Conservation (phyloP, 2,113 vertebrate genomes). For the Clarias batrachus region DNA sequence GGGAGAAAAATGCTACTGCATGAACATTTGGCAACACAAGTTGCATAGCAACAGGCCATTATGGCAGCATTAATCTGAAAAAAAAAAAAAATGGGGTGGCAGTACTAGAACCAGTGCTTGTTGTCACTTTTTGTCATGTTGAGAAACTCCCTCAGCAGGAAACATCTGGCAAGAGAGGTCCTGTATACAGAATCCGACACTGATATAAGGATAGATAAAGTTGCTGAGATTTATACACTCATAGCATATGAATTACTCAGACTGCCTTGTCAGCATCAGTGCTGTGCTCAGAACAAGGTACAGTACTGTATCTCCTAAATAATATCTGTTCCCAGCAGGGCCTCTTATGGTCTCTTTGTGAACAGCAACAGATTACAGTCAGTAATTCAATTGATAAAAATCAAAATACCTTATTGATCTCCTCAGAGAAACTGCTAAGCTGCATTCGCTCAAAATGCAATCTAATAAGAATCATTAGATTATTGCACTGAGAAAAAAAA, state of each 20-base stretch:
- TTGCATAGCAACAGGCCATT: not conserved
- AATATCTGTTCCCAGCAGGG: not conserved
- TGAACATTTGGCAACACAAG: not conserved
- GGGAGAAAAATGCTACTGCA: not conserved
- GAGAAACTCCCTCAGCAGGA: not conserved
- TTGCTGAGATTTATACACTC: not conserved
- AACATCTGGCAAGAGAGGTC: not conserved
- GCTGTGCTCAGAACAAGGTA: not conserved
- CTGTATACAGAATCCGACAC: too few relatives aligned
- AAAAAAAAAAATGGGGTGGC: not conserved
- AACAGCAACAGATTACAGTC: not conserved
- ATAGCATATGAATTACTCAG: not conserved
- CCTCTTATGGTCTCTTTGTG: not conserved
- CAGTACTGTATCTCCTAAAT: not conserved
- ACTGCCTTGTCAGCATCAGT: not conserved
- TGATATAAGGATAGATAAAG: too few relatives aligned
- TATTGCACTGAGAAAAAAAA: too few relatives aligned
- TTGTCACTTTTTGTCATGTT: not conserved
- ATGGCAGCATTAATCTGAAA: not conserved
- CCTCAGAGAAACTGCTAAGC: too few relatives aligned
- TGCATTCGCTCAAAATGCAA: too few relatives aligned
- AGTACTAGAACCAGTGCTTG: too few relatives aligned
- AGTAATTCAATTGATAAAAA: not conserved
- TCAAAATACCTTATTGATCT: too few relatives aligned
- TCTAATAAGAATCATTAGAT: too few relatives aligned